Evolutionary conservation across 2,797 vertebrate genomes (phyloP).

Genomic region (Rhyacichthys aspro): DNA sequence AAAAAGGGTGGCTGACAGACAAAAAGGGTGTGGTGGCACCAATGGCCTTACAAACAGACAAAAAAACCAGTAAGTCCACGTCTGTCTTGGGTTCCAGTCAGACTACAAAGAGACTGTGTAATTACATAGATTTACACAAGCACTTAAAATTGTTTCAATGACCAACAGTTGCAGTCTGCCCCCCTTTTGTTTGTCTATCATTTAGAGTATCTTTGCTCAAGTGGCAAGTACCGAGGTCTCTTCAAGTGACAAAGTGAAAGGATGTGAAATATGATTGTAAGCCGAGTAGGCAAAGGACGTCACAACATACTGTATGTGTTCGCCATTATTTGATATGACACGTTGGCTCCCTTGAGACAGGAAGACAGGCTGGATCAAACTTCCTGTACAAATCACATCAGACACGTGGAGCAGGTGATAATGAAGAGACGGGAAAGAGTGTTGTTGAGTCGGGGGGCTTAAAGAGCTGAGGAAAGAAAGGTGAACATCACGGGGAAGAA

Average conservation of each 20-base stretch:
- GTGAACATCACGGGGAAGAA: constrained; percentile 45
- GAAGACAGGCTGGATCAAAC: constrained; percentile 64
- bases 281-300: constrained; percentile 14
- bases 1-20: constrained; percentile 5
- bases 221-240: not conserved
- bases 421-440: constrained; percentile 61
- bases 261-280: constrained; percentile 25
- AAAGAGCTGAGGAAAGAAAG: constrained; percentile 31
- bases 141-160: constrained; percentile 51
- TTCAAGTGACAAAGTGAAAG: constrained; percentile 6
- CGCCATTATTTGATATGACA: constrained; percentile 63
- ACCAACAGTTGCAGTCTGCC: constrained; percentile 22
- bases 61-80: constrained; percentile 60
- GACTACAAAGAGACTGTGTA: constrained; percentile 55
- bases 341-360: constrained; percentile 55
- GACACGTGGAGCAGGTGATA: constrained; percentile 76
- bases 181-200: constrained; percentile 48
- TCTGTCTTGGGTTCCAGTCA: constrained; percentile 40
- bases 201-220: not conserved
- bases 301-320: constrained; percentile 49
- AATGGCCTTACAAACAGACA: constrained; percentile 48
- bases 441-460: constrained; percentile 25
- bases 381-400: constrained; percentile 77
- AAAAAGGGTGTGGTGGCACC: constrained; percentile 29
- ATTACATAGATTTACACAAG: constrained; percentile 52